Conservation (phyloP, 2,113 vertebrate species). For the Gambusia holbrooki region DNA sequence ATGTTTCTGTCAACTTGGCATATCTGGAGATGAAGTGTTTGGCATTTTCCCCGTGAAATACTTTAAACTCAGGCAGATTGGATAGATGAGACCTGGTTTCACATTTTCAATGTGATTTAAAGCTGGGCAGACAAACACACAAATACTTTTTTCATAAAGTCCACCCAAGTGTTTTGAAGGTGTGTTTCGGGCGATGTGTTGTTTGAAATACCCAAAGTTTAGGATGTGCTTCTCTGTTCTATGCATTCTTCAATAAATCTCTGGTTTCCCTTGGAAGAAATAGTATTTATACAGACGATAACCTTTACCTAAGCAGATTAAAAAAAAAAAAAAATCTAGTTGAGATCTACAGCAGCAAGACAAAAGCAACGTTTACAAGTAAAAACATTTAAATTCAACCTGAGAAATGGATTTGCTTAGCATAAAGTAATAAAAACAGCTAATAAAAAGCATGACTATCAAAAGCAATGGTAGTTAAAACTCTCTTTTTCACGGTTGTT, state of each 20-base stretch:
- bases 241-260: neutral
- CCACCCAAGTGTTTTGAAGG: neutral
- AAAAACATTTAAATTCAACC: too few relatives aligned
- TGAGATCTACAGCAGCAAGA: too few relatives aligned
- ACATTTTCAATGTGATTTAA: neutral
- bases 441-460: too few relatives aligned
- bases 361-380: too few relatives aligned
- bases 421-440: too few relatives aligned
- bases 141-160: neutral
- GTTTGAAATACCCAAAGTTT: too few relatives aligned
- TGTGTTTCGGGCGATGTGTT: neutral
- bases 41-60: neutral
- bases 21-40: neutral
- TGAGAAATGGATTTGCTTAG: too few relatives aligned
- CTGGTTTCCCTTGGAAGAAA: neutral
- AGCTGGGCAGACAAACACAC: neutral
- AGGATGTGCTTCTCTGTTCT: neutral
- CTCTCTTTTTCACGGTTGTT: too few relatives aligned
- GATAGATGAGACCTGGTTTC: neutral
- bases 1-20: neutral
- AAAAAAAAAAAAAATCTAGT: too few relatives aligned
- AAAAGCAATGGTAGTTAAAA: too few relatives aligned
- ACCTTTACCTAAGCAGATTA: too few relatives aligned
- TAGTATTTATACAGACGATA: neutral
- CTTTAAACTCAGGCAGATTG: neutral